Evolutionary conservation across 2,888 invertebrate species (phyloP).

Genomic region (Hyposoter dolosus): DNA sequence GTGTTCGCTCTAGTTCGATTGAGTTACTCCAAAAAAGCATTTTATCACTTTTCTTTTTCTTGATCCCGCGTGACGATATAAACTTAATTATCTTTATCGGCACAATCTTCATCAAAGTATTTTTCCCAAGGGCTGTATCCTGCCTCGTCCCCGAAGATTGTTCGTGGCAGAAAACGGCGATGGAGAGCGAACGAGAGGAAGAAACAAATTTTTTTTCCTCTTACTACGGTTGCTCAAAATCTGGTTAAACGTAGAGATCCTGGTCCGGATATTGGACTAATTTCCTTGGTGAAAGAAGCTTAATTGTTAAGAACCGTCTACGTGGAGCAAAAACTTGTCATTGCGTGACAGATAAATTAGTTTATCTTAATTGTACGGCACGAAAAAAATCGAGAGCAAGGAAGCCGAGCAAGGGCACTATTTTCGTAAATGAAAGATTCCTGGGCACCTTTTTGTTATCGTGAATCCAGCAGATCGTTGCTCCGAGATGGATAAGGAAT

Average conservation of each 20-base stretch:
- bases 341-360: constrained; percentile 72
- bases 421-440: constrained; percentile 20
- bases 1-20: constrained; percentile 13
- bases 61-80: constrained; percentile 3
- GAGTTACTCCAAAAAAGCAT: constrained; percentile 7
- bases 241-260: constrained; percentile 43
- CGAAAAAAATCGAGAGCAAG: constrained; percentile 21
- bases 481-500: neutral
- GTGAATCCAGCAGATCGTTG: neutral
- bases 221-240: neutral
- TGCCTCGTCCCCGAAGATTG: constrained; percentile 54
- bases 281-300: constrained; percentile 64
- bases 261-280: constrained; percentile 60
- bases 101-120: constrained; percentile 46
- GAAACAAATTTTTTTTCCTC: constrained; percentile 11
- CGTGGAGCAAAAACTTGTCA: constrained; percentile 69
- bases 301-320: constrained; percentile 67
- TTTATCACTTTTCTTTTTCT: neutral
- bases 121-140: constrained; percentile 36
- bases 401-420: neutral
- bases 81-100: constrained; percentile 45
- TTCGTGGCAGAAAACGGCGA: constrained; percentile 1
- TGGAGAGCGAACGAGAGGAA: constrained; percentile 12
- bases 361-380: constrained; percentile 71
- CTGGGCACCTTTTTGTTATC: neutral